Percentiles rank a stretch among this genome's conserved stretches.
Evolutionary conservation across 37 sponge, comb jelly and placozoan species (phyloP).

Genomic region (Lycopodina hypogea): DNA sequence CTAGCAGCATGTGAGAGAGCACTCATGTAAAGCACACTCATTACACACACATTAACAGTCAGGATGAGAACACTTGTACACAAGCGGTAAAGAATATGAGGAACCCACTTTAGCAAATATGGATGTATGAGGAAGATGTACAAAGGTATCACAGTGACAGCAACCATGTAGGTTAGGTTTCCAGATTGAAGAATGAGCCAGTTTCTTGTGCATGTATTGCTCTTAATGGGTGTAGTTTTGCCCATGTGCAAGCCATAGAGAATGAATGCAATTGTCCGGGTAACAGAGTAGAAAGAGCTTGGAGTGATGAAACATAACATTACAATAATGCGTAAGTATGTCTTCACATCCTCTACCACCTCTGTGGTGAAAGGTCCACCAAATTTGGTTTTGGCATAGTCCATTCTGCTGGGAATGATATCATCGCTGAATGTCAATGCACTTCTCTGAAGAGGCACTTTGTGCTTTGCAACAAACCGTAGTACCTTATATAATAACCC

Average conservation of each 20-base stretch:
- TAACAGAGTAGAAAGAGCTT: not conserved
- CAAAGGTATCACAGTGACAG: not conserved
- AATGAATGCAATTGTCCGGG: not conserved
- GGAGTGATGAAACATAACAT: not conserved
- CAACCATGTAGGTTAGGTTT: not conserved
- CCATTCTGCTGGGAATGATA: constrained; percentile 16
- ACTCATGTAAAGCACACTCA: not conserved
- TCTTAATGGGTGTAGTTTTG: not conserved
- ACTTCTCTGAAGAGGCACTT: constrained; percentile 15
- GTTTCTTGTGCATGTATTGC: not conserved
- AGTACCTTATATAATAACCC: constrained; percentile 9
- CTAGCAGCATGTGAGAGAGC: not conserved
- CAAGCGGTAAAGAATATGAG: not conserved
- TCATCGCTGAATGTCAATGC: constrained; percentile 21
- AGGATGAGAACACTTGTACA: not conserved
- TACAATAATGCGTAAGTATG: constrained; percentile 9
- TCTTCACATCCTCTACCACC: constrained; percentile 32
- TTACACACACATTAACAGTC: no score
- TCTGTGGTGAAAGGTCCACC: constrained; percentile 34
- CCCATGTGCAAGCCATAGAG: not conserved
- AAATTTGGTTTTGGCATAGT: constrained; percentile 14
- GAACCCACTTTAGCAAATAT: not conserved
- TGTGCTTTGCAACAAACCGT: constrained; percentile 19
- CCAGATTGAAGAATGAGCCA: constrained; percentile 6
- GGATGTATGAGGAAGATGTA: not conserved